Conservation (phyloP, 2,888 invertebrate species). For the Teleiodes luculella region DNA sequence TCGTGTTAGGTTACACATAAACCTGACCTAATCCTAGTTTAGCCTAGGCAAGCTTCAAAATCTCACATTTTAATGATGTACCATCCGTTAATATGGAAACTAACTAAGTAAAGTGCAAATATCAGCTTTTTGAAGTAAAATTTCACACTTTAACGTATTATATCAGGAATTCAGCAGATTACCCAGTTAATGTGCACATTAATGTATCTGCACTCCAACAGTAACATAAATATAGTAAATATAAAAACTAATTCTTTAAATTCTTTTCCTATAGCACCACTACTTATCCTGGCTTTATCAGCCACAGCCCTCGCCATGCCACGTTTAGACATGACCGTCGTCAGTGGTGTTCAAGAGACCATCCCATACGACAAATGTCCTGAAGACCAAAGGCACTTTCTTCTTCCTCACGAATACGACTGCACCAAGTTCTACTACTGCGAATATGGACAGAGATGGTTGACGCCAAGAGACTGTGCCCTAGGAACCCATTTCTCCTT, state of each 20-base stretch:
- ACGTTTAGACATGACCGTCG: conserved; percentile 45
- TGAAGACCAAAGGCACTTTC: conserved; percentile 77
- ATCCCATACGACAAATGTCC: conserved; percentile 70
- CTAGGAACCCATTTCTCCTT: conserved; percentile 52
- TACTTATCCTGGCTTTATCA: conserved; percentile 35
- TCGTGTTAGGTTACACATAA: too few species aligned
- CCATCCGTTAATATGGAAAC: too few species aligned
- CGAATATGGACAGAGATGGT: conserved; percentile 46
- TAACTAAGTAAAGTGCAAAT: too few species aligned
- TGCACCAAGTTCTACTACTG: conserved; percentile 66
- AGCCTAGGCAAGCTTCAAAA: too few species aligned
- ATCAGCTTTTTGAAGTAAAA: too few species aligned
- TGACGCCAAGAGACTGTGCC: conserved; percentile 36
- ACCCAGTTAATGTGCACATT: too few species aligned
- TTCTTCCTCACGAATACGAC: conserved; percentile 55
- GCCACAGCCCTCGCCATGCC: conserved; percentile 34
- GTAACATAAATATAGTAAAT: too few species aligned
- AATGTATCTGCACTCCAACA: too few species aligned
- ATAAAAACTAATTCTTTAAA: background rate
- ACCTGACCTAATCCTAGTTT: too few species aligned
- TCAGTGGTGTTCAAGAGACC: conserved; percentile 69
- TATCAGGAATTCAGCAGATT: too few species aligned
- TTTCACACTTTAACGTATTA: too few species aligned
- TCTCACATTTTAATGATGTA: too few species aligned
- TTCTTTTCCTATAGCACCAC: conserved; percentile 33